Evolutionary conservation across 2,888 invertebrate species (phyloP), one percentile per base, ranked within the genome.

Genomic region (Sesia apiformis): DNA sequence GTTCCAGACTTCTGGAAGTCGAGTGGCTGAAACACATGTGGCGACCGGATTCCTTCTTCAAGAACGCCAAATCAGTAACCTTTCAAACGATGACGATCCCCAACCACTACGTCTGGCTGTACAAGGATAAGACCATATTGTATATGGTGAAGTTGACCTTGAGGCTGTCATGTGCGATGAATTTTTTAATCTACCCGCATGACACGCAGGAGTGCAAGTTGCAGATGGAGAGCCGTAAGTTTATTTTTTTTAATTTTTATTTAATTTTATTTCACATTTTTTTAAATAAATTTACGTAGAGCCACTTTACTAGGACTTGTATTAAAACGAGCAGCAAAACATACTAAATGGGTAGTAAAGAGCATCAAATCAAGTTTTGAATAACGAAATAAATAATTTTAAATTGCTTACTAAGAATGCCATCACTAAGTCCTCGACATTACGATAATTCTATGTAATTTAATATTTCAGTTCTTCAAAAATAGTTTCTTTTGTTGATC

Each of bases 21-120:
- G 96, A 96, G 73, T 97, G 96, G 96, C 80, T 96, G 65, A 96
- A 96, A 72, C 95, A 96, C 73, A 96, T 97, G 94, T 97, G 97
- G 97, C 90, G 97, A 52, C 97, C 97, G 0, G 97, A 97, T 85
- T 96, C 97, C 4, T 97, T 96, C 86, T 97, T 97, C 90, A 97
- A 97, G 85, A 97, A 97, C 77, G 97, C 97, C 52, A 97, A 97
- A 83, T 95, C 96, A 0, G 97, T 97, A 3, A 97, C 96, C 5
- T 97, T 97, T 76, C 97, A 97, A 81, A 97, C 97, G 0, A 97
- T 97, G 96, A 97, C 97, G 49, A 96, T 97, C 63, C 97, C 97
- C 0, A 97, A 97, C 87, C 97, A 97, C 79, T 97, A 97, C 78
- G 93, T 97, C 71, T 97, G 97, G 96, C 87, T 97, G 56, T 96